These are phyloP conservation scores for Thermophis baileyi DNA, from an alignment of 2,113 vertebrate species.

Conservation along the genomic window DNA sequence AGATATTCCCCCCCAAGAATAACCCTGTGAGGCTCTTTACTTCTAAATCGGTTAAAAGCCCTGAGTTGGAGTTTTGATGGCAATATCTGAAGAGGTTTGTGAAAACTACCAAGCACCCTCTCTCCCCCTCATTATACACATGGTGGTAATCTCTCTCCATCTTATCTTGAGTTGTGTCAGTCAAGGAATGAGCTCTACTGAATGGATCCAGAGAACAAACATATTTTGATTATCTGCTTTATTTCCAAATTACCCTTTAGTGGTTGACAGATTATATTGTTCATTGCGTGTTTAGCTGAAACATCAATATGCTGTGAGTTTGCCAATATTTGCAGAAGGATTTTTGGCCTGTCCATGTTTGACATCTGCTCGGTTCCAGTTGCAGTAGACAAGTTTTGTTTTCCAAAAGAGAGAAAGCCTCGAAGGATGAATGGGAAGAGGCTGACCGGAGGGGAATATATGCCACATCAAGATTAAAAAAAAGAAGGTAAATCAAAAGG, in stretches of 20 bases:
- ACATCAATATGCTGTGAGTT: background rate
- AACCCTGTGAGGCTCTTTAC: background rate
- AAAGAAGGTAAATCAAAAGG: background rate
- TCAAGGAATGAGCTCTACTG: background rate
- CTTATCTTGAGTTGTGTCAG: background rate
- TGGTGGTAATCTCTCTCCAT: background rate
- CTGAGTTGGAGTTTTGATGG: background rate
- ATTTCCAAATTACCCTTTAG: background rate
- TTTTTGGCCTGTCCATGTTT: constrained; percentile 2
- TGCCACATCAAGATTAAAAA: background rate
- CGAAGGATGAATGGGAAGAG: background rate
- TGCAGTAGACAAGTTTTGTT: background rate
- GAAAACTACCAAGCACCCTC: background rate
- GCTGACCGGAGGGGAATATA: too few species aligned
- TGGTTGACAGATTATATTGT: constrained; percentile 1
- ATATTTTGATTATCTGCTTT: background rate
- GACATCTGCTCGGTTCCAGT: constrained; percentile 6
- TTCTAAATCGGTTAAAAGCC: background rate
- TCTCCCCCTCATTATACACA: background rate
- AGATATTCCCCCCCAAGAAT: background rate
- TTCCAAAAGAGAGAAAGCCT: background rate
- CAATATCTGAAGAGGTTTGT: background rate
- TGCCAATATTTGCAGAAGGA: constrained; percentile 22
- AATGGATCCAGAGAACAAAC: background rate
- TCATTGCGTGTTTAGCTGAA: background rate